Conservation (phyloP, 2,113 vertebrate species). For the Arenaria interpres region DNA sequence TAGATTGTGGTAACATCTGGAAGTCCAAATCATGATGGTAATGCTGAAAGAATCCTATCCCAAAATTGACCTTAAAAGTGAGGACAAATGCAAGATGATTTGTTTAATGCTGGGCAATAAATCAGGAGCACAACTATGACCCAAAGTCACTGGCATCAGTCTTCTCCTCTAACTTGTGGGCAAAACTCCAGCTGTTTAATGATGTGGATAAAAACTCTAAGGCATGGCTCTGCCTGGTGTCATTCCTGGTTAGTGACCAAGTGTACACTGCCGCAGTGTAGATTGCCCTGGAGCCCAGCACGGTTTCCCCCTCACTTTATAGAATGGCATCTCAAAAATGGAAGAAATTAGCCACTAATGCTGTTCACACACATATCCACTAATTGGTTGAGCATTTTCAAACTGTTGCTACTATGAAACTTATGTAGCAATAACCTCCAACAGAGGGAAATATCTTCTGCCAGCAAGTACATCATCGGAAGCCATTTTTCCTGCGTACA, state of each 20-base stretch:
- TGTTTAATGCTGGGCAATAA: background rate
- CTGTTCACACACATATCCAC: background rate
- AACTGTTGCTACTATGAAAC: background rate
- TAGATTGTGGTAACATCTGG: background rate
- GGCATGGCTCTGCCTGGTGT: conserved; percentile 28
- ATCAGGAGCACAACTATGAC: background rate
- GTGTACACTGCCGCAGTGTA: background rate
- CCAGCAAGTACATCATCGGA: background rate
- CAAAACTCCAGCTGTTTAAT: conserved; percentile 44
- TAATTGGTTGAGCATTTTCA: background rate
- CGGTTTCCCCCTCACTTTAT: background rate
- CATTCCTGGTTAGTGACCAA: conserved; percentile 30
- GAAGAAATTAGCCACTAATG: background rate
- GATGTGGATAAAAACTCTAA: conserved; percentile 14
- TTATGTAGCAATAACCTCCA: background rate
- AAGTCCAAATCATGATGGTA: background rate
- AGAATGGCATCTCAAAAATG: background rate
- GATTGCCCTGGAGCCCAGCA: background rate
- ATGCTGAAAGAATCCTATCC: background rate
- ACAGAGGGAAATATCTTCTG: background rate
- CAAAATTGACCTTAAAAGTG: background rate
- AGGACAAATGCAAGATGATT: background rate
- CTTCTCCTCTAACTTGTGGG: conserved; percentile 1
- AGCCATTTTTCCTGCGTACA: background rate
- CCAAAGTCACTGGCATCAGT: background rate